Evolutionary conservation across 2,888 invertebrate species (phyloP), one percentile per base, ranked within the genome.

Genomic region (Ormyrus pomaceus): DNA sequence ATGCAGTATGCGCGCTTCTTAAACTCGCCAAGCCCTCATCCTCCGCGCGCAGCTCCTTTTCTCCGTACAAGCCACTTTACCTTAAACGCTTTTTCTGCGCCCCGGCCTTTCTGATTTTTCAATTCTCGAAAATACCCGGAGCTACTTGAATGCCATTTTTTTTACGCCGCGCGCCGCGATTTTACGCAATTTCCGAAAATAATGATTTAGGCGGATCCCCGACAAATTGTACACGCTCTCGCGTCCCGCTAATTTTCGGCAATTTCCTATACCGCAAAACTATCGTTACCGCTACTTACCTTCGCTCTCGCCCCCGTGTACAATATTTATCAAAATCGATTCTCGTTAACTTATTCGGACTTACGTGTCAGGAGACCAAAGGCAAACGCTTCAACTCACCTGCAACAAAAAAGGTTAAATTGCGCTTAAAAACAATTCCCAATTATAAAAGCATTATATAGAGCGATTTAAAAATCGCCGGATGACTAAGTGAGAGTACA

Each of bases 41-140:
- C 34, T 34, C 34, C 34, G 34, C 34, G 34, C 34, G 34, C 34
- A 34, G 34, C 34, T 11, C 62, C 58, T 34, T 10, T 46, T 45
- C 69, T 56, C 34, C 53, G 8, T 4, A 45, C 68, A 68, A 55
- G 55, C 65, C 65, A 71, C 59, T 71, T 71, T 59, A 71, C 59
- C 59, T 71, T 71, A 71, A 71, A 71, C 71, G 50, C 50, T 59
- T 58, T 59, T 59, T 59, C 50, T 70, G 19, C 19, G 19, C 34
- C 4, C 59, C 61, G 6, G 34, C 59, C 10, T 56, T 56, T 65
- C 50, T 8, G 13, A 56, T 56, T 56, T 69, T 71, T 61, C 61
- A 71, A 59, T 50, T 50, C 71, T 45, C n/a, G 64, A 64, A n/a
- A 64, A 48, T 50, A 50, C 64, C 6, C 34, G 34, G 34, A 34